These are phyloP conservation scores for Cryptus armator DNA, from an alignment of 2,888 invertebrate genomes.

Conservation along the genomic window DNA sequence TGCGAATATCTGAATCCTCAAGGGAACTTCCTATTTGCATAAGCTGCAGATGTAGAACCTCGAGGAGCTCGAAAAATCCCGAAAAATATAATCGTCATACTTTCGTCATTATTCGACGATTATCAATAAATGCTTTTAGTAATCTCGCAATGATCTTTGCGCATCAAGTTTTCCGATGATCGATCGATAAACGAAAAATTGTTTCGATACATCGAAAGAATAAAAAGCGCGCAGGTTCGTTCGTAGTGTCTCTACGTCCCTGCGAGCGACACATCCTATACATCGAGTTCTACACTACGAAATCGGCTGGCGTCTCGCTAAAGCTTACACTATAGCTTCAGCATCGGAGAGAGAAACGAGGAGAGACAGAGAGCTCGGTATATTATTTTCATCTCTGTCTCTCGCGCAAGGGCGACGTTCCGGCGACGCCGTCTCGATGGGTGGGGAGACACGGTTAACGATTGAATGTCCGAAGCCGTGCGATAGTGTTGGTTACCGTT, in stretches of 20 bases:
- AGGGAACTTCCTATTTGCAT: not conserved
- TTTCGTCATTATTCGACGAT: not conserved
- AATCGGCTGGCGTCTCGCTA: conserved; percentile 56
- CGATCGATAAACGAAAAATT: not conserved
- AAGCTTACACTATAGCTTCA: conserved; percentile 28
- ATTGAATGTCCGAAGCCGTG: conserved; percentile 71
- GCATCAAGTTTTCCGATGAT: not conserved
- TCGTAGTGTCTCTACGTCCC: conserved; percentile 17
- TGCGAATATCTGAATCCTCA: not conserved
- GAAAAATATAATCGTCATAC: not conserved
- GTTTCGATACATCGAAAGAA: not conserved
- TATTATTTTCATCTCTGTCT: conserved; percentile 22
- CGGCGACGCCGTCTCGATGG: conserved; percentile 8
- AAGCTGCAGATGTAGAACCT: not conserved
- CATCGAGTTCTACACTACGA: conserved; percentile 41
- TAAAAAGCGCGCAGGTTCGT: not conserved
- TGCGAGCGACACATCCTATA: conserved; percentile 28
- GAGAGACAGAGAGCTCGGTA: not conserved
- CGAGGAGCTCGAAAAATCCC: not conserved
- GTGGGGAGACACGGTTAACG: conserved; percentile 70
- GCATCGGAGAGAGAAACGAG: not conserved
- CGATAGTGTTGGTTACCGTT: conserved; percentile 76
- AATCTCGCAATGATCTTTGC: not conserved
- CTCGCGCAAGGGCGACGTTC: conserved; percentile 33
- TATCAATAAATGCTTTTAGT: not conserved